Percentiles rank a stretch among this genome's conserved stretches.
These are phyloP conservation scores for Bothrops jararaca DNA, from an alignment of 2,113 vertebrate species.

Conservation along the genomic window DNA sequence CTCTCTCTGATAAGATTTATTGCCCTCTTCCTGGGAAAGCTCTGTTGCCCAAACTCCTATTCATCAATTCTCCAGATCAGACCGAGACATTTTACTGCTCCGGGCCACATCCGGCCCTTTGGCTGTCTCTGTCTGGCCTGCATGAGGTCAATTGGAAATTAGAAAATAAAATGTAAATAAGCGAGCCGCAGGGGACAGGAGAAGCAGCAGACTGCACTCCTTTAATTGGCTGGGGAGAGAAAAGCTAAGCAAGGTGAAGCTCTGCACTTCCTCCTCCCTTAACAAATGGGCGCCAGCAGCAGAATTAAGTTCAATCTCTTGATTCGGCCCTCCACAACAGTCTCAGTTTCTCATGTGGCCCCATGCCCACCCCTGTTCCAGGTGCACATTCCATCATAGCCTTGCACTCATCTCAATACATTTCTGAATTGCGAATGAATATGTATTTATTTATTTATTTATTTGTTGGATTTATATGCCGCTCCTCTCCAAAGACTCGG, in stretches of 20 bases:
- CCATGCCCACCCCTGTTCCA: too few species aligned
- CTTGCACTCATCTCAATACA: not conserved
- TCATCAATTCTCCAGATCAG: not conserved
- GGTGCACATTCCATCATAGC: not conserved
- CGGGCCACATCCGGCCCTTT: not conserved
- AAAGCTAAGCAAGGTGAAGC: not conserved
- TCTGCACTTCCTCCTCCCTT: too few species aligned
- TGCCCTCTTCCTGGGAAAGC: not conserved
- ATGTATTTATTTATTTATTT: too few species aligned
- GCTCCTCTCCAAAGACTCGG: too few species aligned
- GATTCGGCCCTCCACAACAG: too few species aligned
- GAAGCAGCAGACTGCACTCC: not conserved
- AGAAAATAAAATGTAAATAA: not conserved
- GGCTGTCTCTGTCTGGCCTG: not conserved
- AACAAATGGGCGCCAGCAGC: too few species aligned
- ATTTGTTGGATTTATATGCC: too few species aligned
- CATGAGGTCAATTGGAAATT: not conserved
- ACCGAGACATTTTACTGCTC: not conserved
- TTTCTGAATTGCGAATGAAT: not conserved
- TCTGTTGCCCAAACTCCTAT: not conserved
- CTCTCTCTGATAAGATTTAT: not conserved
- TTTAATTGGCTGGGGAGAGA: not conserved
- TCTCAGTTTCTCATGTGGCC: too few species aligned
- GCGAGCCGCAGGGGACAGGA: not conserved
- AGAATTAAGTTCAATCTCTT: too few species aligned